phyloP scores from a whole-genome alignment of 2,888 invertebrate genomes.

The Leptinotarsa peninsularis region DNA sequence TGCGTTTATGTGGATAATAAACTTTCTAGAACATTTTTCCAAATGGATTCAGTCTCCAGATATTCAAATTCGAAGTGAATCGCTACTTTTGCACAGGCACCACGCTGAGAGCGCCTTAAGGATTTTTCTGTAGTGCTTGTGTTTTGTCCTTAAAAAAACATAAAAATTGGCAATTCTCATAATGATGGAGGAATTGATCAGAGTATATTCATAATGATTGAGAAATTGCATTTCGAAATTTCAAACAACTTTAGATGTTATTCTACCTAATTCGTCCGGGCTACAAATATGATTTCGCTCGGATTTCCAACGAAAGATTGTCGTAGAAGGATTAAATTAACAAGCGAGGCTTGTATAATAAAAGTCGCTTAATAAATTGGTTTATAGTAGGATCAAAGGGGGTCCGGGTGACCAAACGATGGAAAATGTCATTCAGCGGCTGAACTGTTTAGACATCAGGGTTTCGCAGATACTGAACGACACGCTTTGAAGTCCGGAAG shows the following conservation, averaged over 20 bases:
- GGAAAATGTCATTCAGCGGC: conserved; percentile 29
- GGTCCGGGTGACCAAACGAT: conserved; percentile 25
- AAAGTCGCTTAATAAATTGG: conserved; percentile 39
- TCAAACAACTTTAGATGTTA: not conserved
- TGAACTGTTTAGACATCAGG: conserved; percentile 7
- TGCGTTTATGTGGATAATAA: too few relatives aligned
- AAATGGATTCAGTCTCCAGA: too few relatives aligned
- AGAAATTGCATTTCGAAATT: not conserved
- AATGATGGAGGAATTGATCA: too few relatives aligned
- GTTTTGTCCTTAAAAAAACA: too few relatives aligned
- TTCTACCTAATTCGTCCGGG: not conserved
- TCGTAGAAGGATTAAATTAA: conserved; percentile 32
- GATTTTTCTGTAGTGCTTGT: too few relatives aligned
- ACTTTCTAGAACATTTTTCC: too few relatives aligned
- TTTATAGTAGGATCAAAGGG: conserved; percentile 38
- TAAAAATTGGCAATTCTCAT: too few relatives aligned
- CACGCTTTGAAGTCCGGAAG: conserved; percentile 9
- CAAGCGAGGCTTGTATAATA: conserved; percentile 33
- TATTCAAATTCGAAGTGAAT: too few relatives aligned
- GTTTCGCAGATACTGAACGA: conserved; percentile 7
- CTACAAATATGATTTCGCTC: conserved; percentile 6
- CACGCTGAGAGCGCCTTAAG: too few relatives aligned
- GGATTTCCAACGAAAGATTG: conserved; percentile 32
- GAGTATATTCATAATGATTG: not conserved
- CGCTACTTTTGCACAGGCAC: too few relatives aligned